phyloP scores from a whole-genome alignment of 2,888 invertebrate genomes.

The Scaptomyza cyrtandrae region DNA sequence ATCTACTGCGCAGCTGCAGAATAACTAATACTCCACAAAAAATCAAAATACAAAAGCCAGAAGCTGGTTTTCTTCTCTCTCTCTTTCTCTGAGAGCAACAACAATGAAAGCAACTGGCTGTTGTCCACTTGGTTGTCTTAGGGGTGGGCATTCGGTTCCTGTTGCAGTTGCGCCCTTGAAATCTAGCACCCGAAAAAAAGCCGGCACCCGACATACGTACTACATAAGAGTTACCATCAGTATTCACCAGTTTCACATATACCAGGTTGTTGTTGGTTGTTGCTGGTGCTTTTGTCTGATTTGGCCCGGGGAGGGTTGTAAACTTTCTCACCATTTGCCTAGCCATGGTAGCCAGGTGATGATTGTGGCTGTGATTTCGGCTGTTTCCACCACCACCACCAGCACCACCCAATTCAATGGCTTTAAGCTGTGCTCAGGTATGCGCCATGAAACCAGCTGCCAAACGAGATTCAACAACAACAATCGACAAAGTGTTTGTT shows the following conservation, averaged over 20 bases:
- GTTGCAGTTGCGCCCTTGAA: constrained; percentile 69
- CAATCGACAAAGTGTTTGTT: constrained; percentile 10
- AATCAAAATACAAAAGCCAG: constrained; percentile 18
- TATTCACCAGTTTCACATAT: constrained; percentile 34
- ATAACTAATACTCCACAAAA: constrained; percentile 25
- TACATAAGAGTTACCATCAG: constrained; percentile 1
- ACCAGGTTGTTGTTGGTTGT: constrained; percentile 59
- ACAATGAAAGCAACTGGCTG: constrained; percentile 55
- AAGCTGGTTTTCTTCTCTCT: constrained; percentile 8
- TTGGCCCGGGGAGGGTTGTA: constrained; percentile 60
- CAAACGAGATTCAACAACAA: constrained; percentile 35
- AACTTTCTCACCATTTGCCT: constrained; percentile 54
- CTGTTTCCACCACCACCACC: constrained; percentile 54
- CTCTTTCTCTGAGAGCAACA: constrained; percentile 1
- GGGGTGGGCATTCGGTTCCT: constrained; percentile 50
- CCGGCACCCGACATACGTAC: constrained; percentile 22
- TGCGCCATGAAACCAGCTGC: constrained; percentile 72
- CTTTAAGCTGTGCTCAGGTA: constrained; percentile 74
- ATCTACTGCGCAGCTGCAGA: constrained; percentile 73
- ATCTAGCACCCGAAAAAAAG: constrained; percentile 33
- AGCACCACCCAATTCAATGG: constrained; percentile 38
- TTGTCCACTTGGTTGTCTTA: constrained; percentile 53
- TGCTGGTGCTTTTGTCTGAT: constrained; percentile 77
- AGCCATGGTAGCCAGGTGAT: constrained; percentile 42
- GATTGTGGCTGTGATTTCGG: constrained; percentile 35